Base-by-base conservation (phyloP, 2,113 vertebrate species). In the Recurvirostra avosetta region DNA sequence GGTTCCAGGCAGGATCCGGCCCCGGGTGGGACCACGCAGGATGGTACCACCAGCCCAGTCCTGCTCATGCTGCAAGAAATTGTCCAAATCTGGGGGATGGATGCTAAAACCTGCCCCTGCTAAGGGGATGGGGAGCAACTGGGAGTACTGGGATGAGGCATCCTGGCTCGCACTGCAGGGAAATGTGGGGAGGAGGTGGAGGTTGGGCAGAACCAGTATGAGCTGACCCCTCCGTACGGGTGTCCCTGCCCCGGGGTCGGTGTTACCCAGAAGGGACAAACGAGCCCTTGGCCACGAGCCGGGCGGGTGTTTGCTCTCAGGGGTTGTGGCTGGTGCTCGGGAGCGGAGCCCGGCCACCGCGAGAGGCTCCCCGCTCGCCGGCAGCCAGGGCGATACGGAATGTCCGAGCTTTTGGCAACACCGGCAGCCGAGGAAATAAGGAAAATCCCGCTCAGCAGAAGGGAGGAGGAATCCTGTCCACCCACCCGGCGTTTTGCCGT, bases 401-500 rank as follows among this genome's bases (percentile, higher is more conserved):
- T 47, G 47, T 5, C 47, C 10, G 47, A 21, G 47, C 47, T 47
- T 21, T 21, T 8, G 20, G 47, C 20, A 74, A 20, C 19, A 6
- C n/a, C 0, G 1, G 18, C 9, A 58, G 62, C 34, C 12, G 12
- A 84, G 53, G 16, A 40, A 62, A 62, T 38, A 38, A 63, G 32
- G 47, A 32, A 45, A 84, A 73, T 21, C 53, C 43, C 11, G 1
- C 15, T 29, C 2, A 2, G 45, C 36, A 43, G 45, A 61, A 17
- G 22, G 19, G 17, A 73, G 22, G 34, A 65, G n/a, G 41, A 27
- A 86, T 27, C 22, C 8, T 22, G 6, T 34, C 41, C 50, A 32
- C 2, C 58, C 16, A 1, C 11, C 55, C 3, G 2, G 18, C 8
- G 3, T 34, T 71, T 41, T 29, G 53, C 22, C 4, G 0, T 41